Evolutionary conservation across 2,888 invertebrate species (phyloP).

Genomic region (Andrena flavipes): DNA sequence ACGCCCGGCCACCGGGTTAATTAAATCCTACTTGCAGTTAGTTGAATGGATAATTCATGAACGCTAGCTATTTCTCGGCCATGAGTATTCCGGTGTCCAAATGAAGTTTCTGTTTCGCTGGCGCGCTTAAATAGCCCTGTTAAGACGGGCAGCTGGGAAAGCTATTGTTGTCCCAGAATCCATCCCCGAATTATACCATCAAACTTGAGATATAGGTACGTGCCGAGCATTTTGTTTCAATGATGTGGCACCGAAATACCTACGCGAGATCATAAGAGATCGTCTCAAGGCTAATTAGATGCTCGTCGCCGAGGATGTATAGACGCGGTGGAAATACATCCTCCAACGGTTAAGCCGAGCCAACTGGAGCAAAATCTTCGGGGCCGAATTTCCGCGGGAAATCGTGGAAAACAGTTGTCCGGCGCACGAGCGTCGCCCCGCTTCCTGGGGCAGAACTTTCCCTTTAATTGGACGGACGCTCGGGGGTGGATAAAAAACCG

Average conservation of each 20-base stretch:
- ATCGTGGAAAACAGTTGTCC: conserved; percentile 23
- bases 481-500: conserved; percentile 56
- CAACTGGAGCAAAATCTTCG: conserved; percentile 33
- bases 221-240: too few relatives aligned
- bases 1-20: conserved; percentile 18
- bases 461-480: conserved; percentile 67
- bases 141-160: background rate
- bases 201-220: too few relatives aligned
- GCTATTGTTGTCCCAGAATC: background rate
- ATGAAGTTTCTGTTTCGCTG: background rate
- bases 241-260: too few relatives aligned
- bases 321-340: conserved; percentile 13
- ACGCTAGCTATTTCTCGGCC: background rate
- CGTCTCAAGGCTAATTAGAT: background rate
- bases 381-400: conserved; percentile 23
- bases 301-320: background rate
- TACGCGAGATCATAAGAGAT: too few relatives aligned
- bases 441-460: conserved; percentile 52
- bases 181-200: background rate
- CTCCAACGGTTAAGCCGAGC: conserved; percentile 16
- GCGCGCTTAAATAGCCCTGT: background rate
- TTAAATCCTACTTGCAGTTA: conserved; percentile 20
- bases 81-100: background rate
- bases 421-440: conserved; percentile 44
- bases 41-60: conserved; percentile 5